Evolutionary conservation across 1,140 invertebrate species (phyloP).

Genomic region (Tetramorium parvispinum): DNA sequence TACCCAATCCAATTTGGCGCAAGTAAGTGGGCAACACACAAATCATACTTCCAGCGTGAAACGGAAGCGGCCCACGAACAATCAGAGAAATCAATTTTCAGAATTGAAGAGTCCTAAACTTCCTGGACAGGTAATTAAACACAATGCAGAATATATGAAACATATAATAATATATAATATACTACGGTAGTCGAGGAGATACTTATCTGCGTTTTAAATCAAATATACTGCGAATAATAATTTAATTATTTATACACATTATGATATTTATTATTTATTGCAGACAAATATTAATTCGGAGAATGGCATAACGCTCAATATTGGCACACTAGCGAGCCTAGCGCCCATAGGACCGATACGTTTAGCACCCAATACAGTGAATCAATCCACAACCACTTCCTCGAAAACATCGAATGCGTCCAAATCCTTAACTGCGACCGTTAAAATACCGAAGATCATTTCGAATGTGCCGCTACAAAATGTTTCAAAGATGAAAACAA

Average conservation of each 20-base stretch:
- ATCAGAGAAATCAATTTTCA: constrained; percentile 73
- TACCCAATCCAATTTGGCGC: constrained; percentile 67
- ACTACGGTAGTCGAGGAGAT: not conserved
- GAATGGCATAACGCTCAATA: constrained; percentile 84
- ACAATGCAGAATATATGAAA: not conserved
- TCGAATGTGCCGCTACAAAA: constrained; percentile 67
- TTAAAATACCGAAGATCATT: constrained; percentile 75
- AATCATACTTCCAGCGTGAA: constrained; percentile 76
- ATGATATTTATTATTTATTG: constrained; percentile 37
- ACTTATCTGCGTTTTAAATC: not conserved
- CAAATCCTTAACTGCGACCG: constrained; percentile 61
- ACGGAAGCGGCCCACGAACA: constrained; percentile 80
- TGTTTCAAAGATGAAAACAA: constrained; percentile 78
- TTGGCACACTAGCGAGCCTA: constrained; percentile 84
- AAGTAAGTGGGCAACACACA: constrained; percentile 75
- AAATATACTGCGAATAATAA: constrained; percentile 2
- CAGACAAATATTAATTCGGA: constrained; percentile 72
- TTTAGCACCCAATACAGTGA: constrained; percentile 75
- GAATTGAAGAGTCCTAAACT: constrained; percentile 76
- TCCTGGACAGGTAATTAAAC: constrained; percentile 74
- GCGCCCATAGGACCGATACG: constrained; percentile 83
- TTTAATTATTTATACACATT: constrained; percentile 1
- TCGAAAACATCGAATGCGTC: constrained; percentile 51
- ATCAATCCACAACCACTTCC: constrained; percentile 46
- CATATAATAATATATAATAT: constrained; percentile 17